Percentiles rank a stretch among this genome's conserved stretches.
Conservation (phyloP, 2,888 invertebrate species). For the Timandra comae region DNA sequence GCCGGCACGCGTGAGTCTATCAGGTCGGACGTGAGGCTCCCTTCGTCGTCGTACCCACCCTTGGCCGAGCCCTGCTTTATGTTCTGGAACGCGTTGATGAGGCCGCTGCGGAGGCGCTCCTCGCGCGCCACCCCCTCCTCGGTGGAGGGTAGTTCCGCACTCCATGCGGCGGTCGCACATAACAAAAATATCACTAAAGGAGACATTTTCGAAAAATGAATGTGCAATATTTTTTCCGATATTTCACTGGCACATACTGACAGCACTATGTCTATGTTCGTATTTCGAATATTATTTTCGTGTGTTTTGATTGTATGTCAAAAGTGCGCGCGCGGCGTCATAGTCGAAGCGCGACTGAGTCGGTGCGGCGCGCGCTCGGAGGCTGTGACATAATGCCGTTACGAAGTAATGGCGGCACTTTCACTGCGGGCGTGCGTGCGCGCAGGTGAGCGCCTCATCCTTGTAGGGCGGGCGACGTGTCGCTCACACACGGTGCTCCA, state of each 20-base stretch:
- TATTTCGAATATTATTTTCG: slow-evolving; percentile 21
- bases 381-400: slow-evolving; percentile 67
- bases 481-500: slow-evolving; percentile 15
- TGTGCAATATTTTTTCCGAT: slow-evolving; percentile 20
- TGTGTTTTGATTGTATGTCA: slow-evolving; percentile 20
- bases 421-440: slow-evolving; percentile 49
- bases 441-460: slow-evolving; percentile 37
- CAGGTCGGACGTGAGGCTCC: slow-evolving; percentile 46
- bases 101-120: slow-evolving; percentile 58
- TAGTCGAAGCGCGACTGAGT: slow-evolving; percentile 56
- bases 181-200: slow-evolving; percentile 51
- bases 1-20: slow-evolving; percentile 46
- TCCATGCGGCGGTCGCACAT: slow-evolving; percentile 46
- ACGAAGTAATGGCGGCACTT: slow-evolving; percentile 57
- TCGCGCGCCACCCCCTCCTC: slow-evolving; percentile 55
- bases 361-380: slow-evolving; percentile 23
- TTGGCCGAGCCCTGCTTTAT: slow-evolving; percentile 64
- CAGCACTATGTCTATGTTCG: slow-evolving; percentile 16
- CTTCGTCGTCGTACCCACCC: slow-evolving; percentile 53
- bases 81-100: slow-evolving; percentile 68
- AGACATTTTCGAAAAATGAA: slow-evolving; percentile 42
- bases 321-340: slow-evolving; percentile 61
- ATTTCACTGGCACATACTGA: slow-evolving; percentile 48
- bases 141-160: slow-evolving; percentile 39
- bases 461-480: slow-evolving; percentile 35